Percentiles rank a stretch among this genome's conserved stretches.
Evolutionary conservation across 2,113 vertebrate genomes (phyloP).

Genomic region (Gymnarchus niloticus): DNA sequence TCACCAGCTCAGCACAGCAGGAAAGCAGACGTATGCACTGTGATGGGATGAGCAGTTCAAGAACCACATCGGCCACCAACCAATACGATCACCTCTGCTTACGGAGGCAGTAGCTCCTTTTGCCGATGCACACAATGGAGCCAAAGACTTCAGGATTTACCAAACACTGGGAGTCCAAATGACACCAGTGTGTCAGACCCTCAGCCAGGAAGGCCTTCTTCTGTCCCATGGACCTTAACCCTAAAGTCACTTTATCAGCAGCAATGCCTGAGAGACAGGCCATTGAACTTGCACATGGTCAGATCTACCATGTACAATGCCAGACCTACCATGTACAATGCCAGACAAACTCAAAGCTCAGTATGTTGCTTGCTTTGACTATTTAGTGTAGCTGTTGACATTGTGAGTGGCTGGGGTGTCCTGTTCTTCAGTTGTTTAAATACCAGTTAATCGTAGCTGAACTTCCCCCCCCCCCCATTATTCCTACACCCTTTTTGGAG

Average conservation of each 20-base stretch:
- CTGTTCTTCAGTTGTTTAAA: conserved; percentile 61
- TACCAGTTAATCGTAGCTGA: conserved; percentile 67
- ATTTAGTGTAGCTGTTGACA: conserved; percentile 81
- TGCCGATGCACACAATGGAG: too few species aligned
- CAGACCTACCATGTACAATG: conserved; percentile 71
- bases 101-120: conserved; percentile 30
- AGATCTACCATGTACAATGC: conserved; percentile 72
- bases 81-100: conserved; percentile 28
- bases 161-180: conserved; percentile 26
- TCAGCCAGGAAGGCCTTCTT: conserved; percentile 63
- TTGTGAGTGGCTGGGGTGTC: conserved; percentile 47
- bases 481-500: conserved; percentile 68
- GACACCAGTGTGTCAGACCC: conserved; percentile 35
- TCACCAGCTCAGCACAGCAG: conserved; percentile 2
- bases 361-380: conserved; percentile 84
- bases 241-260: conserved; percentile 64
- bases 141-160: conserved; percentile 43
- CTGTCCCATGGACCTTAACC: conserved; percentile 57
- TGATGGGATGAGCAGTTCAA: conserved; percentile 72
- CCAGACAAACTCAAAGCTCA: conserved; percentile 59
- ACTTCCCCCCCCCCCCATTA: conserved; percentile 79
- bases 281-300: conserved; percentile 71
- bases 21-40: conserved; percentile 49
- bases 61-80: conserved; percentile 33
- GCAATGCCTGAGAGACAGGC: conserved; percentile 83